These are phyloP conservation scores for Cepaea hortensis DNA, from an alignment of 2,888 invertebrate genomes.

Conservation along the genomic window DNA sequence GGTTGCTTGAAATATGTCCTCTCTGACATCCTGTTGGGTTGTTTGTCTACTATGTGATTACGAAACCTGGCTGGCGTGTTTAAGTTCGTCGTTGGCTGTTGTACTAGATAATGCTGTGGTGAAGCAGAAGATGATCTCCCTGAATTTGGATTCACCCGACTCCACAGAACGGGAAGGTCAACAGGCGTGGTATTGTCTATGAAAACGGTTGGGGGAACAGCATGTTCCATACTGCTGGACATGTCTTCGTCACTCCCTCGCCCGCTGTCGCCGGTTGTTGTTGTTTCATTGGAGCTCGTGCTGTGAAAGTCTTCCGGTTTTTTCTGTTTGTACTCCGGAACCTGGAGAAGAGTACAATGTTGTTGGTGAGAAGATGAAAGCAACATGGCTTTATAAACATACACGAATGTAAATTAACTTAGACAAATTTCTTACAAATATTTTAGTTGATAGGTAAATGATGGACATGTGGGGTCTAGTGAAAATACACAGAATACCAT, in stretches of 20 bases:
- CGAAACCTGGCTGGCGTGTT: slow-evolving; percentile 19
- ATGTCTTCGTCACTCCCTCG: not conserved
- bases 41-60: slow-evolving; percentile 20
- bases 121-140: not conserved
- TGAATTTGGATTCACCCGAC: not conserved
- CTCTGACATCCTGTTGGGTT: not conserved
- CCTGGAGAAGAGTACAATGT: not conserved
- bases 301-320: not conserved
- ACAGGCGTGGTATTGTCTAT: not conserved
- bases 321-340: too few species aligned
- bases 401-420: too few species aligned
- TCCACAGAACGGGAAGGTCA: not conserved
- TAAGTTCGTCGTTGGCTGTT: not conserved
- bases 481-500: too few species aligned
- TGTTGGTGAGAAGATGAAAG: not conserved
- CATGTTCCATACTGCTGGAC: not conserved
- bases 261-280: not conserved
- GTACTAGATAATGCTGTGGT: not conserved
- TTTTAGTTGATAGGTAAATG: too few species aligned
- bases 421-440: too few species aligned
- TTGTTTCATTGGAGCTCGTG: not conserved
- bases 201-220: not conserved
- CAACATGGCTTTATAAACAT: too few species aligned
- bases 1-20: not conserved
- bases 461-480: too few species aligned